phyloP scores from a whole-genome alignment of 2,888 invertebrate genomes.

The Tetrapedia diversipes region DNA sequence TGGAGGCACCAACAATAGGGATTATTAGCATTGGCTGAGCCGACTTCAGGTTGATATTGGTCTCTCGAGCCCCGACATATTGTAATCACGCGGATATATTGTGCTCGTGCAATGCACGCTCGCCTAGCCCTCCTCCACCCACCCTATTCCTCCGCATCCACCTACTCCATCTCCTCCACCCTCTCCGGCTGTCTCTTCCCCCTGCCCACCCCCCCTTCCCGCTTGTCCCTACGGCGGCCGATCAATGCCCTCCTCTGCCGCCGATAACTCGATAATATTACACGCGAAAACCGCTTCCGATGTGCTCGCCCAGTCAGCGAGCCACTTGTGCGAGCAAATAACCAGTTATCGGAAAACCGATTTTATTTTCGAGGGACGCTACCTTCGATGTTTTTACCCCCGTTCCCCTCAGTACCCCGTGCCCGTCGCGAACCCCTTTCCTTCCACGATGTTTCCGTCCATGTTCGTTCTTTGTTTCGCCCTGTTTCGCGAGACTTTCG shows the following conservation, averaged over 20 bases:
- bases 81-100: constrained; percentile 80
- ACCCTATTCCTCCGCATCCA: constrained; percentile 52
- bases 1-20: constrained; percentile 75
- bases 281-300: constrained; percentile 80
- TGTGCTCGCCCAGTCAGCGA: constrained; percentile 79
- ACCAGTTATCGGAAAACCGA: constrained; percentile 80
- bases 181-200: constrained; percentile 54
- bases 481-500: constrained; percentile 2
- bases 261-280: constrained; percentile 81
- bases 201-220: constrained; percentile 39
- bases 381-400: constrained; percentile 64
- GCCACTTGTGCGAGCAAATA: constrained; percentile 81
- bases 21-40: constrained; percentile 79
- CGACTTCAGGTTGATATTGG: constrained; percentile 77
- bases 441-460: not conserved
- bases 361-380: constrained; percentile 78
- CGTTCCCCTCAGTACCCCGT: no score
- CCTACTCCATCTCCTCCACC: constrained; percentile 50
- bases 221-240: constrained; percentile 52
- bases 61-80: constrained; percentile 78
- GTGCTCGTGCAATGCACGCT: constrained; percentile 71
- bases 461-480: not conserved
- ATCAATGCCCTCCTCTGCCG: constrained; percentile 72
- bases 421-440: constrained; percentile 14
- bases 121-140: constrained; percentile 57